Conservation (phyloP, 30 jellyfish, hydroid and myxozoan species). For the Aurelia aurita region DNA sequence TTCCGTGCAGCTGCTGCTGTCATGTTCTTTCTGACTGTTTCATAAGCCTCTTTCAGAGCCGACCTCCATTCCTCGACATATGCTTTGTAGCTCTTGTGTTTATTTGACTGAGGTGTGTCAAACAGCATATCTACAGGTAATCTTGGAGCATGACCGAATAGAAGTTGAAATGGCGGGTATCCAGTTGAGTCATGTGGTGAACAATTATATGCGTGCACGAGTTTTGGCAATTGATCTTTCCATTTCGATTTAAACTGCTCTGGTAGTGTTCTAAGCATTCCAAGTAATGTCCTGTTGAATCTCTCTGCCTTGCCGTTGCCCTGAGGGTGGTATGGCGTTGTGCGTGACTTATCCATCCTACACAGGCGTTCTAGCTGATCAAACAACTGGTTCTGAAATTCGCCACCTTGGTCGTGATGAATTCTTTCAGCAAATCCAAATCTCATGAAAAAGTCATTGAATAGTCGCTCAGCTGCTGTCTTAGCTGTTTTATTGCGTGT, state of each 20-base stretch:
- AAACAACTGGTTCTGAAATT: slow-evolving; percentile 45
- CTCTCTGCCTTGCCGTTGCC: slow-evolving; percentile 45
- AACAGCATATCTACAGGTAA: slow-evolving; percentile 37
- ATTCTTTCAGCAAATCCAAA: slow-evolving; percentile 59
- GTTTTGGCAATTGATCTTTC: too few relatives aligned
- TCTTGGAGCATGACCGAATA: slow-evolving; percentile 45
- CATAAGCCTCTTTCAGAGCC: slow-evolving; percentile 22
- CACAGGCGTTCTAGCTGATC: slow-evolving; percentile 32
- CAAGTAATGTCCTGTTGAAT: slow-evolving; percentile 30
- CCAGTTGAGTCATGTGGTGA: slow-evolving; percentile 52
- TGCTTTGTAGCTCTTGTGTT: background rate
- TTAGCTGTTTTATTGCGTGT: slow-evolving; percentile 58
- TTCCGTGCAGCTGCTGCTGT: background rate
- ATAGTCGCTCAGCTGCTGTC: slow-evolving; percentile 58
- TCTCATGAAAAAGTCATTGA: slow-evolving; percentile 39
- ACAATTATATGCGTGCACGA: slow-evolving; percentile 23
- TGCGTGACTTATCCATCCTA: slow-evolving; percentile 11
- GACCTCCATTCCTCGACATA: slow-evolving; percentile 19
- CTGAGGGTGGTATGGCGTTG: slow-evolving; percentile 48
- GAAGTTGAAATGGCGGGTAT: slow-evolving; percentile 28
- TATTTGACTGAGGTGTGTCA: background rate
- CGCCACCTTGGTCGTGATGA: slow-evolving; percentile 64
- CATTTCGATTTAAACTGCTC: slow-evolving; percentile 8
- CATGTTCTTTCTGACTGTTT: background rate
- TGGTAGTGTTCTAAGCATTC: slow-evolving; percentile 36